These are phyloP conservation scores for Phasianus colchicus DNA, from an alignment of 2,113 vertebrate genomes.

Conservation along the genomic window DNA sequence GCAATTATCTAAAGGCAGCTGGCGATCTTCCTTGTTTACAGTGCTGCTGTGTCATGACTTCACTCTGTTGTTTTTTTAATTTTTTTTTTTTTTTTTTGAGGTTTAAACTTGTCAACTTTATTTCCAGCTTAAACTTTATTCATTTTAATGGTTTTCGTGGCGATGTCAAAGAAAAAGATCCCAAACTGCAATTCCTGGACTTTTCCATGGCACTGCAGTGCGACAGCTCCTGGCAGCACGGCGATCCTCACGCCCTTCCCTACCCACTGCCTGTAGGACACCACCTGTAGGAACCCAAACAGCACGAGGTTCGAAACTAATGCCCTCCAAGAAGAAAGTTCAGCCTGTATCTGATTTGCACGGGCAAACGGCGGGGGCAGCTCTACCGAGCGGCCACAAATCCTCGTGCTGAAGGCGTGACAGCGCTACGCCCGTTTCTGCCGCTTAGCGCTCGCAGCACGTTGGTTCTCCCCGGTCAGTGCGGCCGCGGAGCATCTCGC, in stretches of 20 bases:
- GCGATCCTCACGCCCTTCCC: neutral
- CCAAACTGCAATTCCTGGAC: neutral
- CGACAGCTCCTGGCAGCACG: neutral
- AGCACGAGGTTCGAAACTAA: neutral
- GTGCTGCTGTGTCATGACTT: conserved; percentile 74
- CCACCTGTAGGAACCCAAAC: neutral
- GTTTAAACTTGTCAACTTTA: conserved; percentile 53
- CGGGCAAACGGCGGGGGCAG: neutral
- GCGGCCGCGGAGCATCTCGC: conserved; percentile 14
- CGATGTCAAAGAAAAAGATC: neutral
- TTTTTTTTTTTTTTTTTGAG: conserved; percentile 10
- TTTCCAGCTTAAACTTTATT: neutral
- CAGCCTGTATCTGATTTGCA: neutral
- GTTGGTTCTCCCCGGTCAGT: conserved; percentile 1
- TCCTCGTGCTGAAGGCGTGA: neutral
- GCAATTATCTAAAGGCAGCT: conserved; percentile 81
- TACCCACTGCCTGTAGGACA: neutral
- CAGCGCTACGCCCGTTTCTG: neutral
- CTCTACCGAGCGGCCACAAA: neutral
- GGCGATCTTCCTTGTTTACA: conserved; percentile 77
- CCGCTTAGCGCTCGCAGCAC: conserved; percentile 1
- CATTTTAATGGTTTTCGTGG: conserved; percentile 1
- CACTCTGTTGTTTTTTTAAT: conserved; percentile 18
- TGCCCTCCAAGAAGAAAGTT: neutral
- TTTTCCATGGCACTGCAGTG: neutral